A percentile compares a stretch with the other conserved stretches of the same genome.
phyloP scores from a whole-genome alignment of 2,888 invertebrate genomes.

The Lamellibrachia columna region DNA sequence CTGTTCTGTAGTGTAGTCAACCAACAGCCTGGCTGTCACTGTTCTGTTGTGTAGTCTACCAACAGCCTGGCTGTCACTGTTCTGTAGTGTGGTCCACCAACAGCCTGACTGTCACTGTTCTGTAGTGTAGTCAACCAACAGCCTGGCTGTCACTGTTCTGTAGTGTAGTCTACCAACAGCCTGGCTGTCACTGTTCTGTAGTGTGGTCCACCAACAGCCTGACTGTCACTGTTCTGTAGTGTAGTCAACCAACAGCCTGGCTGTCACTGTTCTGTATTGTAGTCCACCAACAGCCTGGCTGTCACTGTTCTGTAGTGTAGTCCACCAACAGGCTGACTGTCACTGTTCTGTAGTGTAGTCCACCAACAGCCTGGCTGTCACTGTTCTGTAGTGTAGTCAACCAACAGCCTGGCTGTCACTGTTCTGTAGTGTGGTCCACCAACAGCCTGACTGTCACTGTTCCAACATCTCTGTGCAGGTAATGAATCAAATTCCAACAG shows the following conservation, averaged over 20 bases:
- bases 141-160: neutral
- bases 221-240: neutral
- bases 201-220: neutral
- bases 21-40: neutral
- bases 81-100: neutral
- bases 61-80: neutral
- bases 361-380: neutral
- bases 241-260: neutral
- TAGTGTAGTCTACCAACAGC: neutral
- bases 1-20: neutral
- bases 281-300: neutral
- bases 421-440: neutral
- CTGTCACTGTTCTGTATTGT: neutral
- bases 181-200: neutral
- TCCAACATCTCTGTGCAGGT: neutral
- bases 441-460: neutral
- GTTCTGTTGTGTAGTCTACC: neutral
- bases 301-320: neutral
- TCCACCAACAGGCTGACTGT: neutral
- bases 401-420: neutral
- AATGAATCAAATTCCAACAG: neutral
- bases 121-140: neutral
- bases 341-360: neutral
- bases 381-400: neutral
- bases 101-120: neutral